Evolutionary conservation across 2,797 vertebrate genomes (phyloP).

Genomic region (Meriones psammophilus): DNA sequence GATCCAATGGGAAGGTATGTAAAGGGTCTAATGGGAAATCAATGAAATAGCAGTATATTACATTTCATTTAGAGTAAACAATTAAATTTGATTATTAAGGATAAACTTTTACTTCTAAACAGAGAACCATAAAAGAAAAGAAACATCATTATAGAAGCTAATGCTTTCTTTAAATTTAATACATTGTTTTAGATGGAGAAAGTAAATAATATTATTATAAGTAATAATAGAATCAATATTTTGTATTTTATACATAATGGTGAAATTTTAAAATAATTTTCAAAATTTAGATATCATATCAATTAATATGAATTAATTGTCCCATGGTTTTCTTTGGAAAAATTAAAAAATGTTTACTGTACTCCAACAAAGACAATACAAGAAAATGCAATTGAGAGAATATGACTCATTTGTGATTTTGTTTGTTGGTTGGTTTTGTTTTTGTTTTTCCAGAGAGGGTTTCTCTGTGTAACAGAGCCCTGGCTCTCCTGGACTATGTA

Average conservation of each 20-base stretch:
- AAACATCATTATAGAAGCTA: not conserved
- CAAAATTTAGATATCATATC: not conserved
- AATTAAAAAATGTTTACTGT: not conserved
- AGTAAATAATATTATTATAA: not conserved
- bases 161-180: slow-evolving; percentile 1
- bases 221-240: not conserved
- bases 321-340: not conserved
- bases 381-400: not conserved
- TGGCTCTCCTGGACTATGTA: no score
- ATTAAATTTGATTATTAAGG: slow-evolving; percentile 22
- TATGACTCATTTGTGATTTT: not conserved
- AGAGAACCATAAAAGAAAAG: not conserved
- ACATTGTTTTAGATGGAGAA: not conserved
- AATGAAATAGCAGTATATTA: not conserved
- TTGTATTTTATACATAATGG: not conserved
- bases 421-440: no score
- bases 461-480: no score
- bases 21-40: not conserved
- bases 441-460: not conserved
- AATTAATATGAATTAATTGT: not conserved
- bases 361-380: not conserved
- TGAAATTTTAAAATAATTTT: not conserved
- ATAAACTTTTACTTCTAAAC: not conserved
- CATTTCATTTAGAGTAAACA: slow-evolving; percentile 3
- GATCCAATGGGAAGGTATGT: not conserved